Base-by-base conservation (phyloP, 2,888 invertebrate genomes). In the Drosophila nr. perissopoda region DNA sequence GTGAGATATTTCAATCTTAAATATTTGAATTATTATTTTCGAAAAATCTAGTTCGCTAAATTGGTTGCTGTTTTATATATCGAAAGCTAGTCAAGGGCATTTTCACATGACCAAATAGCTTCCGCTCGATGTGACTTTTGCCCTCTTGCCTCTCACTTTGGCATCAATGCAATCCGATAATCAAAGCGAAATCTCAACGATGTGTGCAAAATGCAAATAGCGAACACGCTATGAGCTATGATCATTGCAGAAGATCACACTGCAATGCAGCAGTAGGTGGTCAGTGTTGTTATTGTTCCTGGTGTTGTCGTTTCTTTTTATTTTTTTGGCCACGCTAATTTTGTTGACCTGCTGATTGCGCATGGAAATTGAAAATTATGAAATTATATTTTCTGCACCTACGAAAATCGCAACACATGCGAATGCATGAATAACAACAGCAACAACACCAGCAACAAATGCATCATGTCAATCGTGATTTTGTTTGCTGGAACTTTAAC, bases 401-500 rank as follows among this genome's bases (percentile, higher is more conserved):
- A 86, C 80, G 63, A 62, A 73, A 79, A 68, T 52, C 75, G 53
- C 63, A 73, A 73, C 75, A 74, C 74, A 78, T 73, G 79, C 78
- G 68, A 76, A 61, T 74, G 62, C 80, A 76, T 52, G 80, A 76
- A 64, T 64, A 61, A 64, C 66, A 66, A 67, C 54, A 77, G 29
- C 59, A 61, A 25, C 77, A 63, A 40, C 56, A 63, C 33, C 57
- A 42, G 27, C 80, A 80, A 69, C 72, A 87, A 88, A 83, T 87
- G 69, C 85, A 70, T 89, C 90, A 87, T 86, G 90, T 85, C 90
- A 89, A 90, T 90, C 90, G 80, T 82, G 83, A 87, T 87, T 87
- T 87, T 87, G 89, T 87, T 87, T 87, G 90, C 77, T 90, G 90
- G 89, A 87, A 90, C 87, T 87, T 87, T 87, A 87, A 89, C 90